These are phyloP conservation scores for Helicoverpa zea DNA, from an alignment of 1,140 invertebrate genomes.

Conservation along the genomic window DNA sequence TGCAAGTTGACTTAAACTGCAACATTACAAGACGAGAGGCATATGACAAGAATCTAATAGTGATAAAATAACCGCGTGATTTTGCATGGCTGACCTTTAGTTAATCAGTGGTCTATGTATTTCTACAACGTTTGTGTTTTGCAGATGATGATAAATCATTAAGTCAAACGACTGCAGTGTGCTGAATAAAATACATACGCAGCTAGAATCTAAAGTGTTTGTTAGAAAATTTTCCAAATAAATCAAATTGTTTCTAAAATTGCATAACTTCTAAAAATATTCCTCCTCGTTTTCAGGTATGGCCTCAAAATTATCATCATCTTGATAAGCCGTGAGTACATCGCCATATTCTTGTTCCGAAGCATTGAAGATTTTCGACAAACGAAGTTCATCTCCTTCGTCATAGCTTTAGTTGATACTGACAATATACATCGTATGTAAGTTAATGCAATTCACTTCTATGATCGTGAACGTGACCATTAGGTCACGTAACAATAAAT, in stretches of 20 bases:
- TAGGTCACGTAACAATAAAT: not conserved
- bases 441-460: not conserved
- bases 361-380: not conserved
- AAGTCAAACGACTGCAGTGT: not conserved
- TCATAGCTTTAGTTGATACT: not conserved
- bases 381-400: not conserved
- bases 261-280: not conserved
- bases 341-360: not conserved
- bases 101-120: slow-evolving; percentile 5
- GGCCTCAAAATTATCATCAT: slow-evolving; percentile 33
- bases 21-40: not conserved
- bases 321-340: slow-evolving; percentile 29
- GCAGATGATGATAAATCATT: slow-evolving; percentile 2
- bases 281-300: slow-evolving; percentile 52
- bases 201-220: no score
- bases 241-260: no score
- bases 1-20: not conserved
- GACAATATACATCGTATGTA: not conserved
- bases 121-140: not conserved
- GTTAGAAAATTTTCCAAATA: no score
- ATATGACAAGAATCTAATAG: not conserved
- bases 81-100: not conserved
- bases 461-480: not conserved
- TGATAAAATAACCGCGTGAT: not conserved
- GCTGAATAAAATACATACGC: not conserved